Conservation (phyloP, 2,888 invertebrate species). For the Ophioninae sp. region DNA sequence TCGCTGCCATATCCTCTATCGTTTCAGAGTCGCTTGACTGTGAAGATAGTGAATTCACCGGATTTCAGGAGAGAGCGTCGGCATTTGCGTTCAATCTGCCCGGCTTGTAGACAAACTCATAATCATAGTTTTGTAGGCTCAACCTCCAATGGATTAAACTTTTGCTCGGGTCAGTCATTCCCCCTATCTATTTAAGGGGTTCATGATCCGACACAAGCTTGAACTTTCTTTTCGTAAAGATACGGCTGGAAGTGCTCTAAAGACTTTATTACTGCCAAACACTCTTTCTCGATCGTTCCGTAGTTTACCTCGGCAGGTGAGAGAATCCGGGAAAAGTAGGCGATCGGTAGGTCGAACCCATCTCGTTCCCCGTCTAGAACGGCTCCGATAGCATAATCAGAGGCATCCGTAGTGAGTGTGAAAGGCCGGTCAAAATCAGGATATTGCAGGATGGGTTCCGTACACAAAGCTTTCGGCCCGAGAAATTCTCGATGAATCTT, state of each 20-base stretch:
- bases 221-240: slow-evolving; percentile 36
- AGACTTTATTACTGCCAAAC: slow-evolving; percentile 42
- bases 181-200: slow-evolving; percentile 28
- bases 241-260: slow-evolving; percentile 55
- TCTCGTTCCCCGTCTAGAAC: slow-evolving; percentile 1
- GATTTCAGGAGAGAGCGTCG: too few species aligned
- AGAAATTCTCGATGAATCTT: too few species aligned
- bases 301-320: slow-evolving; percentile 52
- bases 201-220: slow-evolving; percentile 38
- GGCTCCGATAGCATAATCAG: slow-evolving; percentile 69
- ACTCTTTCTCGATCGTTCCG: slow-evolving; percentile 44
- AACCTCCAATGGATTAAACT: slow-evolving; percentile 32
- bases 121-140: background rate
- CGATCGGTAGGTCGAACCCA: slow-evolving; percentile 51
- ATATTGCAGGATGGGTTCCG: slow-evolving; percentile 62
- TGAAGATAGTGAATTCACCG: too few species aligned
- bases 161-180: slow-evolving; percentile 14
- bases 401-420: slow-evolving; percentile 74
- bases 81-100: too few species aligned
- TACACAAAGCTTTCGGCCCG: slow-evolving; percentile 23
- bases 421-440: slow-evolving; percentile 71
- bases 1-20: background rate
- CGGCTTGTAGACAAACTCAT: too few species aligned
- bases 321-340: slow-evolving; percentile 39
- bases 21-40: too few species aligned